phyloP scores from a whole-genome alignment of 2,888 invertebrate species.

The Ephialtes manifestator region DNA sequence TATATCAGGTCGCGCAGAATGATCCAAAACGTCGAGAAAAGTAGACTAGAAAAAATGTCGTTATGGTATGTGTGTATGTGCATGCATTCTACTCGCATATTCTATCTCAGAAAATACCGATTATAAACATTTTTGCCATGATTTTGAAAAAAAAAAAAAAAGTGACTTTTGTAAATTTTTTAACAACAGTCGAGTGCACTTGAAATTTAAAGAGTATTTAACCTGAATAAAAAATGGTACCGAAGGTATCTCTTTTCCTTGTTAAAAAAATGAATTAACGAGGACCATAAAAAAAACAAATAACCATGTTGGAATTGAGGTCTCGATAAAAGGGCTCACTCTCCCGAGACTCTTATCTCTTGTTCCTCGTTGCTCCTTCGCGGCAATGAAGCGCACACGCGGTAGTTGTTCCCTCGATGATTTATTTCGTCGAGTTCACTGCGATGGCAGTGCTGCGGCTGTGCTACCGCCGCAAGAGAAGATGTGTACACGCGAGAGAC shows the following conservation, averaged over 20 bases:
- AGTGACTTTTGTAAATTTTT: not conserved
- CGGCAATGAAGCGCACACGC: slow-evolving; percentile 4
- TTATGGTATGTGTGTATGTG: too few species aligned
- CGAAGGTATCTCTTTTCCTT: not conserved
- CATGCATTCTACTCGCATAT: too few species aligned
- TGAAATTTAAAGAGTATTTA: not conserved
- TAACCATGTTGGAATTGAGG: slow-evolving; percentile 10
- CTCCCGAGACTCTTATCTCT: slow-evolving; percentile 42
- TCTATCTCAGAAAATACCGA: too few species aligned
- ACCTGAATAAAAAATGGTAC: not conserved
- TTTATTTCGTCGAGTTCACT: slow-evolving; percentile 60
- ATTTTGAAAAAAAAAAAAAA: too few species aligned
- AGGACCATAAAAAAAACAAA: not conserved
- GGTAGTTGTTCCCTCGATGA: slow-evolving; percentile 60
- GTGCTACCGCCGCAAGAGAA: slow-evolving; percentile 16
- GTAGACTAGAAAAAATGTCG: too few species aligned
- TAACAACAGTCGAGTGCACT: not conserved
- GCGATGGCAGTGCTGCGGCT: slow-evolving; percentile 26
- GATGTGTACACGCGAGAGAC: slow-evolving; percentile 5
- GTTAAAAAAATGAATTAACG: not conserved
- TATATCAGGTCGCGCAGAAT: too few species aligned
- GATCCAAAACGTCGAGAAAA: too few species aligned
- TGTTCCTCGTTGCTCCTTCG: slow-evolving; percentile 7
- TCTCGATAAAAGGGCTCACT: slow-evolving; percentile 33
- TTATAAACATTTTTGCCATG: too few species aligned